Conservation (phyloP, 35 echinoderm and acorn worm genomes). For the Apostichopus californicus region DNA sequence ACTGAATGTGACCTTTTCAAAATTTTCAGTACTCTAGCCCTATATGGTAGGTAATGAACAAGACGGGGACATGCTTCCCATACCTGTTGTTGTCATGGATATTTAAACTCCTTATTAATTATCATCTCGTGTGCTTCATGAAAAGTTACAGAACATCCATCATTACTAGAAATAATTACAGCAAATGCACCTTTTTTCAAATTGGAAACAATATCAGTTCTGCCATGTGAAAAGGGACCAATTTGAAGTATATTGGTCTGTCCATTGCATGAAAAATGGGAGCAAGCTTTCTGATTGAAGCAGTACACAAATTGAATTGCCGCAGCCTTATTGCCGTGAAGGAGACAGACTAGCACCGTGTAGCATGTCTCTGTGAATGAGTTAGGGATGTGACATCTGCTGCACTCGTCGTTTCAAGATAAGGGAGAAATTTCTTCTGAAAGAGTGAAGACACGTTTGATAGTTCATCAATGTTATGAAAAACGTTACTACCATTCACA, state of each 20-base stretch:
- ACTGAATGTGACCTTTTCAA: not conserved
- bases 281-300: not conserved
- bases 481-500: no score
- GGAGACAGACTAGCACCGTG: no score
- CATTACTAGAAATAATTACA: conserved; percentile 45
- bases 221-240: conserved; percentile 51
- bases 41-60: conserved; percentile 32
- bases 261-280: conserved; percentile 72
- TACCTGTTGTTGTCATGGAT: conserved; percentile 28
- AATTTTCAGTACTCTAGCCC: not conserved
- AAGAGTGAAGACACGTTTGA: no score
- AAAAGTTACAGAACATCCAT: conserved; percentile 48
- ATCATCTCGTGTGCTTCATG: conserved; percentile 79
- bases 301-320: not conserved
- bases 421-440: no score
- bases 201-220: conserved; percentile 17
- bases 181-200: conserved; percentile 59
- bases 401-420: no score
- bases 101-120: conserved; percentile 69
- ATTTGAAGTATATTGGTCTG: conserved; percentile 50
- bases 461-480: no score
- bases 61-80: conserved; percentile 3
- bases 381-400: no score
- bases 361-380: no score
- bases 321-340: not conserved